Evolutionary conservation across 2,113 vertebrate genomes (phyloP), one percentile per base, ranked within the genome.

Genomic region (Columbina picui): DNA sequence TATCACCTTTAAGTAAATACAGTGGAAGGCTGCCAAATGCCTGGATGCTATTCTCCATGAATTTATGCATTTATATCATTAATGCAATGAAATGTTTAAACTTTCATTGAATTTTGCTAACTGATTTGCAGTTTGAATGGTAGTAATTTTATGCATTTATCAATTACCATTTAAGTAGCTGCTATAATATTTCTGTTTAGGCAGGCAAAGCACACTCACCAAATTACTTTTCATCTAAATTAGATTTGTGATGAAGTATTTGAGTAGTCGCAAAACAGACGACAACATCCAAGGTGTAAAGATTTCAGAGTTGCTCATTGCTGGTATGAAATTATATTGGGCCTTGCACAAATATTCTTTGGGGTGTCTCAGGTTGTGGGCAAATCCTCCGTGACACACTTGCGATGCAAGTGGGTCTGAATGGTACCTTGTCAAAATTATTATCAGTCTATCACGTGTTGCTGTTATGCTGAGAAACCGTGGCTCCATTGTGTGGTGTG

Each of bases 1-100:
- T 97, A 96, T 96, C 96, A 97, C 97, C 96, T 98, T 93, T 92
- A 96, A 96, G 96, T 96, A 97, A 97, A 97, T 96, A 97, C 61
- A 60, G 65, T 97, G 97, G 97, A 96, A 93, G 38, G 10, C 94
- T 96, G 89, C 92, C 84, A 94, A 84, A 30, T 77, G 73, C 56
- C 92, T 95, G 86, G 76, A 89, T 92, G 80, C 71, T 76, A 56
- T 71, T 92, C 83, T n/a, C 82, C 20, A 32, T 69, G 93, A 89
- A 91, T 93, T 61, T 87, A 96, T 95, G 85, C 80, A 84, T 96
- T 97, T 96, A 39, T 95, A 91, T 94, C 27, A 76, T 95, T 97
- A 96, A 95, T 90, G 90, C 70, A 84, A 91, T 94, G 90, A 91
- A 96, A 93, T 81, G 85, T 78, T 93, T 82, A 94, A 96, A 49